Conservation (phyloP, 2,113 vertebrate genomes). For the Thymallus thymallus region DNA sequence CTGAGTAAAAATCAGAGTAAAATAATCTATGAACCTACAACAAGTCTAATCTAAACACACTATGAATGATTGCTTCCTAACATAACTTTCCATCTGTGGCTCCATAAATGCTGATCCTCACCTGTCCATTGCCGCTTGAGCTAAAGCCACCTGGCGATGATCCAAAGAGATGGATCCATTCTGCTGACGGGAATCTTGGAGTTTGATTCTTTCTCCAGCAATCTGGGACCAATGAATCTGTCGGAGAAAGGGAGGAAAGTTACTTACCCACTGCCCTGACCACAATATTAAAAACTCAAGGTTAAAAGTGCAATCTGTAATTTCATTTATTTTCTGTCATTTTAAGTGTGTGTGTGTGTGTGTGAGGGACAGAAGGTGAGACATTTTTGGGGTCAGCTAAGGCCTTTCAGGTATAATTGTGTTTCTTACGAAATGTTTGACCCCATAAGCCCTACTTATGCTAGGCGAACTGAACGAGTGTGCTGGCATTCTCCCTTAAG, state of each 20-base stretch:
- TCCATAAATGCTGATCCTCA: conserved; percentile 28
- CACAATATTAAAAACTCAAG: background rate
- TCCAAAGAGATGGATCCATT: conserved; percentile 46
- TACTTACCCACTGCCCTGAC: background rate
- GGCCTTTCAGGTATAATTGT: too few species aligned
- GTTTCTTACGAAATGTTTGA: too few species aligned
- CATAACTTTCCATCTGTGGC: background rate
- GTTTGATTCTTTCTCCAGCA: conserved; percentile 37
- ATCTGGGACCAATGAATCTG: conserved; percentile 68
- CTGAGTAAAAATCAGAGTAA: too few species aligned
- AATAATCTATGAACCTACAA: too few species aligned
- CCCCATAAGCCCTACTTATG: too few species aligned
- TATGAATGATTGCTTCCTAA: background rate
- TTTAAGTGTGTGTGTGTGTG: too few species aligned
- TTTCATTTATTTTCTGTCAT: too few species aligned
- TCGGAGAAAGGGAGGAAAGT: background rate
- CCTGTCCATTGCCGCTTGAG: conserved; percentile 36
- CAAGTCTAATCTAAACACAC: background rate
- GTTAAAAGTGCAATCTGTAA: background rate
- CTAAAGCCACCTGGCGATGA: conserved; percentile 12
- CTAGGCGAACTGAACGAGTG: too few species aligned
- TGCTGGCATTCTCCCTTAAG: too few species aligned
- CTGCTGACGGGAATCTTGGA: conserved; percentile 26
- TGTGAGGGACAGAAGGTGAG: background rate
- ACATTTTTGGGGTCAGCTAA: too few species aligned